Evolutionary conservation across 2,888 invertebrate genomes (phyloP).

Genomic region (Formica aserva): DNA sequence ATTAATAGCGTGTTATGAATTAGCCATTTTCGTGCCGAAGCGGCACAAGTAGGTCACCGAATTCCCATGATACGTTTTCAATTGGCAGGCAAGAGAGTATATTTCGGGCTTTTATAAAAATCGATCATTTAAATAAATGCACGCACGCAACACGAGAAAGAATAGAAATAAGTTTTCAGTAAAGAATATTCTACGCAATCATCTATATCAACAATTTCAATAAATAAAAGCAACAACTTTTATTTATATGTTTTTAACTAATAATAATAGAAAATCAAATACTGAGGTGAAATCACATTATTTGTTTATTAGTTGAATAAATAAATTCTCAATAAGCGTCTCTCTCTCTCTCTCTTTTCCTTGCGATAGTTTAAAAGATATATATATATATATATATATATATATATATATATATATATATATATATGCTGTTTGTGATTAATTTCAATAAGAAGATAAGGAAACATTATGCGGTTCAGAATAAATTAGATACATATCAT

Average conservation of each 20-base stretch:
- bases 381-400: no score
- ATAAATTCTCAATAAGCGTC: not conserved
- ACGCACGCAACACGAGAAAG: not conserved
- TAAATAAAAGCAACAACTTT: not conserved
- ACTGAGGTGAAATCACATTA: not conserved
- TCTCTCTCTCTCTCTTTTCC: not conserved
- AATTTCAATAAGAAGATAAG: not conserved
- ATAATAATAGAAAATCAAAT: conserved; percentile 1
- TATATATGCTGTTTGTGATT: not conserved
- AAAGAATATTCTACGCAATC: not conserved
- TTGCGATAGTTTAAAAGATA: no score
- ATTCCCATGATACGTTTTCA: conserved; percentile 55
- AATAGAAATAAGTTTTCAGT: not conserved
- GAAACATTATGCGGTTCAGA: not conserved
- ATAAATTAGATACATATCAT: conserved; percentile 7
- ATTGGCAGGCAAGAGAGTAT: conserved; percentile 47
- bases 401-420: no score
- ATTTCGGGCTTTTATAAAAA: conserved; percentile 38
- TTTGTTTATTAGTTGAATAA: not conserved
- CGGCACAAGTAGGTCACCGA: conserved; percentile 71
- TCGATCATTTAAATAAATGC: conserved; percentile 25
- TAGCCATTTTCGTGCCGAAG: conserved; percentile 68
- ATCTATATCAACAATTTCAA: not conserved
- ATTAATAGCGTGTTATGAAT: conserved; percentile 82
- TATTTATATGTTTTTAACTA: not conserved